Base-by-base conservation (phyloP, 2,113 vertebrate species). In the Trogon surrucura region DNA sequence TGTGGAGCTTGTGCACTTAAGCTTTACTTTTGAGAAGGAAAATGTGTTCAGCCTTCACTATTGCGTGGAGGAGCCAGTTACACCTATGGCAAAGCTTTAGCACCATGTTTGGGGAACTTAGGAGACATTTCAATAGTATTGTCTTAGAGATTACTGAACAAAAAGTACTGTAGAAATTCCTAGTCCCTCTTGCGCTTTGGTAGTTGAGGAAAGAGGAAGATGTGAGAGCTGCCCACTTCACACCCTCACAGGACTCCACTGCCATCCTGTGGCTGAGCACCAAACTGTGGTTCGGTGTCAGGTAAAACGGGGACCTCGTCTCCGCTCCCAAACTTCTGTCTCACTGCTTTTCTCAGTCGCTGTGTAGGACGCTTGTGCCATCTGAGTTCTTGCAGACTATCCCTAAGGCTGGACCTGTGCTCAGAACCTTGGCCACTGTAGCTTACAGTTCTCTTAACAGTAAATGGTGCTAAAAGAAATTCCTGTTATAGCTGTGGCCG, bases 401-500 rank as follows among this genome's bases (percentile, higher is more conserved):
- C 54, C n/a, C 8, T 22, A 5, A 23, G 83, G 26, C 36, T n/a
- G 72, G 32, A 14, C 69, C 19, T 58, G 41, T 45, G 41, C 56
- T 62, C 50, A 72, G 9, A 72, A 9, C 62, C 34, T 72, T 14
- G 29, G 34, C 50, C 26, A 32, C 23, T 10, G 1, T 23, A 71
- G 30, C 18, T 64, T 75, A 26, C 66, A 14, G 45, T 61, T 78
- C 29, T 77, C 32, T 47, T 34, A 57, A 56, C 8, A 54, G 44
- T 32, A 32, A 54, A 44, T 41, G 0, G 1, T 41, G 67, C 53
- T 64, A 23, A 60, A 69, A 79, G 34, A 47, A 38, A 38, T 47
- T 45, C 25, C 53, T 48, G 0, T 5, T 20, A 13, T 15, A 27
- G 5, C 30, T 45, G 36, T 50, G 38, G 36, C 44, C 32, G 0